phyloP scores from a whole-genome alignment of 1,140 invertebrate species.

The Heliconius melpomene region DNA sequence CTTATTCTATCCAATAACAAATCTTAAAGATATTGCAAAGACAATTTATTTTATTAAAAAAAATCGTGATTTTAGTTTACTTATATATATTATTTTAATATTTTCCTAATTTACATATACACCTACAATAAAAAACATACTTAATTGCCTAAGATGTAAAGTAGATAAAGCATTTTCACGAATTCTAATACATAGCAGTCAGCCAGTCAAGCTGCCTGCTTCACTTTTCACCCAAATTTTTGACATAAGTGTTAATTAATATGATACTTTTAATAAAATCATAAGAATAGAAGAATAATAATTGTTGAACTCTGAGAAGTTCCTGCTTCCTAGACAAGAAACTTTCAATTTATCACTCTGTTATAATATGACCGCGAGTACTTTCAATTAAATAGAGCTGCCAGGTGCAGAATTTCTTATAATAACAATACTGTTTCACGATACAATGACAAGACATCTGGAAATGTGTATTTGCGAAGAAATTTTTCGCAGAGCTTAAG shows the following conservation, averaged over 20 bases:
- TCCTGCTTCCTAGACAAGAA: not conserved
- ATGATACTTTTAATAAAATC: not conserved
- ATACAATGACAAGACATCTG: not conserved
- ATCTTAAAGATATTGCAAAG: not conserved
- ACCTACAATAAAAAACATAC: too few species aligned
- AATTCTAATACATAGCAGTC: too few species aligned
- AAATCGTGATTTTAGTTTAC: not conserved
- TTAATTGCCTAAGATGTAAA: too few species aligned
- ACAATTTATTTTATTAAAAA: not conserved
- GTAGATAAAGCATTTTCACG: too few species aligned
- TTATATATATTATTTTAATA: not conserved
- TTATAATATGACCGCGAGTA: not conserved
- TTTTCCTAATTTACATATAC: not conserved
- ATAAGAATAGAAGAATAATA: not conserved
- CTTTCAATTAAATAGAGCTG: constrained; percentile 1
- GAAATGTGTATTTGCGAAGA: not conserved
- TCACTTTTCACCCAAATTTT: too few species aligned
- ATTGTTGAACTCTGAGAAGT: not conserved
- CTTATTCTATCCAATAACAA: not conserved
- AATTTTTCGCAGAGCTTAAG: not conserved
- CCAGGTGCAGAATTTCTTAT: constrained; percentile 1
- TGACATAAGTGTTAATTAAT: not conserved
- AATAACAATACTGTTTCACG: not conserved
- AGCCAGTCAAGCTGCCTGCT: too few species aligned
- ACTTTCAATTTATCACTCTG: not conserved